Evolutionary conservation across 2,888 invertebrate species (phyloP).

Genomic region (Hipparchia sbordonii): DNA sequence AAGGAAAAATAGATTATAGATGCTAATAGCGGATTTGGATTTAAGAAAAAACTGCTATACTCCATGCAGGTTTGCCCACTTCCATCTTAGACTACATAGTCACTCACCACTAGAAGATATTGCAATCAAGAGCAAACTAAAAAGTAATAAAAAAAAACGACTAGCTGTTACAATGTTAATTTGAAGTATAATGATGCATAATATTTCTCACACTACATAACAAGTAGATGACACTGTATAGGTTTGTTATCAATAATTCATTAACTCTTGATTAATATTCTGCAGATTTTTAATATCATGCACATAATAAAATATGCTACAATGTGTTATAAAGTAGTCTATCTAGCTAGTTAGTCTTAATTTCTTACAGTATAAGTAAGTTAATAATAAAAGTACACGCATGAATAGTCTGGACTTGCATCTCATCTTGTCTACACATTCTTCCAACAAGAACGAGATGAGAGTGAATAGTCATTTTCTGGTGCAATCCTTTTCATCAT

Average conservation of each 20-base stretch:
- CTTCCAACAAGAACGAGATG: too few species aligned
- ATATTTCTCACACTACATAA: neutral
- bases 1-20: too few species aligned
- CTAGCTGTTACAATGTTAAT: neutral
- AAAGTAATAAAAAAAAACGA: too few species aligned
- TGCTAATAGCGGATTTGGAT: too few species aligned
- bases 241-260: constrained; percentile 4
- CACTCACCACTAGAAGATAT: too few species aligned
- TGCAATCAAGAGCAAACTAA: too few species aligned
- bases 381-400: neutral
- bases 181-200: neutral
- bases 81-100: too few species aligned
- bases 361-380: neutral
- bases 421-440: too few species aligned
- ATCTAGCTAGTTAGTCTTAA: neutral
- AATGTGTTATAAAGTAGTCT: neutral
- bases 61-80: too few species aligned
- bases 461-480: neutral
- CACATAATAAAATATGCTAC: neutral
- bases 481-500: too few species aligned
- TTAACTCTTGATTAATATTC: neutral
- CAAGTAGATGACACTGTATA: neutral
- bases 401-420: too few species aligned
- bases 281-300: neutral
- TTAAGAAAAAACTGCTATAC: too few species aligned